Percentiles rank a stretch among this genome's conserved stretches.
Evolutionary conservation across 2,888 invertebrate species (phyloP).

Genomic region (Lordiphosa fenestrarum): DNA sequence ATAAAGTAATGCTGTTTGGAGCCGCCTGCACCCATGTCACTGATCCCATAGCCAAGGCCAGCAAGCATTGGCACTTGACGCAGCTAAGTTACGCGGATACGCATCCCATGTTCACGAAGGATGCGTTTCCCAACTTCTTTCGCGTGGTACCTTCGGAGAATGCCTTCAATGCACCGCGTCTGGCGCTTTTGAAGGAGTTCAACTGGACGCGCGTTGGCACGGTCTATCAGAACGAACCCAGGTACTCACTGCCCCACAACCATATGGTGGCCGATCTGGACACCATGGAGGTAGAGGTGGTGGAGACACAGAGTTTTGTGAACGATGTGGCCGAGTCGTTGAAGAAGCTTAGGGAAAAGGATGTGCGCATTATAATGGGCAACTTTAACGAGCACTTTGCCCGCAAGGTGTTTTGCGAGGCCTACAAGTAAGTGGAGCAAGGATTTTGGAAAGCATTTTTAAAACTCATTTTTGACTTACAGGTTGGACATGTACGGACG

Average conservation of each 20-base stretch:
- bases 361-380: constrained; percentile 96
- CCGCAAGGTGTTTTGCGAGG: constrained; percentile 92
- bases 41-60: constrained; percentile 97
- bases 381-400: constrained; percentile 98
- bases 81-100: constrained; percentile 99
- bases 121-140: constrained; percentile 97
- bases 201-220: constrained; percentile 99
- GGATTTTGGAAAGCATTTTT: background rate
- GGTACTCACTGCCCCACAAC: constrained; percentile 95
- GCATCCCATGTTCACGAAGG: constrained; percentile 96
- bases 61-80: constrained; percentile 97
- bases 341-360: constrained; percentile 91
- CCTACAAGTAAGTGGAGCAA: constrained; percentile 83
- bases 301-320: constrained; percentile 94
- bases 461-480: background rate
- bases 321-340: constrained; percentile 91
- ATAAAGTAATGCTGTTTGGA: constrained; percentile 97
- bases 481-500: constrained; percentile 93
- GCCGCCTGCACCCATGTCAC: constrained; percentile 98
- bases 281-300: constrained; percentile 88
- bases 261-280: constrained; percentile 93
- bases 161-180: constrained; percentile 95
- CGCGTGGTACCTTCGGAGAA: constrained; percentile 98
- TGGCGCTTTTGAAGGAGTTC: constrained; percentile 92
- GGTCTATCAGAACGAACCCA: constrained; percentile 96